Evolutionary conservation across 1,140 invertebrate genomes (phyloP).

Genomic region (Phenacoccus solenopsis): DNA sequence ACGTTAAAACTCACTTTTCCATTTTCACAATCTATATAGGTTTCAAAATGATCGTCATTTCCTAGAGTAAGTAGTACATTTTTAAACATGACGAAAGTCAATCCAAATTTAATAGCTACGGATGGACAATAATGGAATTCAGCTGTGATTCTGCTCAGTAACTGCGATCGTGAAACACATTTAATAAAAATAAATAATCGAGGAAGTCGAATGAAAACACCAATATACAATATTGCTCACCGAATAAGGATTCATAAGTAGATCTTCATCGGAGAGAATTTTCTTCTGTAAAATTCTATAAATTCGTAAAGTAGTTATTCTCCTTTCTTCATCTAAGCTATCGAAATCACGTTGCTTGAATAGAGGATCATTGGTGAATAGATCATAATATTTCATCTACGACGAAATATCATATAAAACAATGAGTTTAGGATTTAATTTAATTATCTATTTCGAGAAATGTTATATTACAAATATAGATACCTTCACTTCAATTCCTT

Average conservation of each 20-base stretch:
- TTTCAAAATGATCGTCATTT: slow-evolving; percentile 55
- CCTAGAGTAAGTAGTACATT: slow-evolving; percentile 56
- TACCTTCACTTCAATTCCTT: slow-evolving; percentile 41
- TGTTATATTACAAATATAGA: no score
- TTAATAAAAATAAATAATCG: not conserved
- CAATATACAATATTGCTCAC: not conserved
- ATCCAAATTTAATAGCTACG: slow-evolving; percentile 51
- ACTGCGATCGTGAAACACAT: not conserved
- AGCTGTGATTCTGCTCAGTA: not conserved
- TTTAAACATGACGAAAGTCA: slow-evolving; percentile 53
- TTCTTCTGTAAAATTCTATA: not conserved
- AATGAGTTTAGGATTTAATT: no score
- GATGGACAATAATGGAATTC: slow-evolving; percentile 47
- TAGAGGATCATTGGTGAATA: slow-evolving; percentile 31
- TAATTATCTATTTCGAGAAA: no score
- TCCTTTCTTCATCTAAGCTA: slow-evolving; percentile 44
- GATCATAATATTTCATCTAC: not conserved
- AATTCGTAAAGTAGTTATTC: slow-evolving; percentile 36
- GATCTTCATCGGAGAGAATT: not conserved
- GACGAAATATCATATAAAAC: not conserved
- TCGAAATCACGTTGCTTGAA: slow-evolving; percentile 37
- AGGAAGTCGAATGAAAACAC: not conserved
- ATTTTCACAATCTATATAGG: slow-evolving; percentile 44
- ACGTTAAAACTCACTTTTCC: slow-evolving; percentile 22
- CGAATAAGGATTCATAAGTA: not conserved